Evolutionary conservation across 2,113 vertebrate species (phyloP), one percentile per base, ranked within the genome.

Genomic region (Caranx ignobilis): DNA sequence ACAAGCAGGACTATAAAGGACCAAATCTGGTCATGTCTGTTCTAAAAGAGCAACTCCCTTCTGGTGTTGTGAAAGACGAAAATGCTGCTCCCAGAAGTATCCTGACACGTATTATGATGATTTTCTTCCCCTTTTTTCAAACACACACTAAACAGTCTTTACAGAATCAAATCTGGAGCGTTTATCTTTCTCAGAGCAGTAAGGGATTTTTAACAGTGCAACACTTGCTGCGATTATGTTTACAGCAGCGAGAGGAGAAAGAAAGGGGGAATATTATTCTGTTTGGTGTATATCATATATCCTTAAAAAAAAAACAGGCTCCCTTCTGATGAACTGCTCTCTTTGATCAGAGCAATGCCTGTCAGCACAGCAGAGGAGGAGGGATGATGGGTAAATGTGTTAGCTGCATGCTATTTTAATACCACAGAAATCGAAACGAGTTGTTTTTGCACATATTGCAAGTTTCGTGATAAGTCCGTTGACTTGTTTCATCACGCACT

Each of bases 401-500:
- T 7, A 8, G n/a, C 21, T 39, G 4, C 69, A 31, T 10, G 50
- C 65, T 50, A 37, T 18, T 61, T 52, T 50, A 7, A 52, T 34
- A 62, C 11, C 50, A 3, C 5, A 57, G 47, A 47, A 26, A 50
- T 61, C 7, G 11, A 19, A 19, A 15, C 0, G 13, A 52, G 21
- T 56, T 50, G 39, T 71, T 76, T 10, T 54, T 34, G 6, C 37
- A 34, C 12, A 13, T 6, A 67, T 35, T 12, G n/a, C 39, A 34
- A n/a, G 43, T 61, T 55, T 47, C 32, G 0, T 54, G 47, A 41
- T 10, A n/a, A 16, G 15, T 11, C 54, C 45, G 2, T 55, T 55
- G 65, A 64, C 75, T 70, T 55, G 79, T 77, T 71, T 75, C 45
- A 48, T 75, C 79, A 45, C 6, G 59, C 31, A 3, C 1, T 57